phyloP scores from a whole-genome alignment of 2,797 vertebrate species.

The Halcyon chelicuti region DNA sequence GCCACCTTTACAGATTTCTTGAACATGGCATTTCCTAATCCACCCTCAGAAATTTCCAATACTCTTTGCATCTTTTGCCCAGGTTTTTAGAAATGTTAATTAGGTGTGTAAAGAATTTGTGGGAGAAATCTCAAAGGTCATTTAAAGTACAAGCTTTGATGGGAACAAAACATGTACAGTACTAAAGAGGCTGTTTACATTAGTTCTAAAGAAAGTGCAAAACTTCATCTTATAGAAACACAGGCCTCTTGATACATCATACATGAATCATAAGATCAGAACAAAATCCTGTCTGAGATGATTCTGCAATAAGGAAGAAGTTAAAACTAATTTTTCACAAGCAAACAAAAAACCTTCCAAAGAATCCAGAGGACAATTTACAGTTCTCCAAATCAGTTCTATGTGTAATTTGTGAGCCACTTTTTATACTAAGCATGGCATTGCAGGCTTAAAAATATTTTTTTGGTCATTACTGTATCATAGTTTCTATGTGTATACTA shows the following conservation, averaged over 20 bases:
- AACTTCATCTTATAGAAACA: neutral
- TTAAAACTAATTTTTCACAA: neutral
- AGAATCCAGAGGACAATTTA: neutral
- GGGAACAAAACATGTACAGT: neutral
- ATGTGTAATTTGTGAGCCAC: neutral
- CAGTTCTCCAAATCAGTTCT: neutral
- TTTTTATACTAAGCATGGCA: neutral
- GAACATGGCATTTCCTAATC: neutral
- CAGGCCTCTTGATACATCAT: neutral
- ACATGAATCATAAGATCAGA: neutral
- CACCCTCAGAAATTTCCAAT: neutral
- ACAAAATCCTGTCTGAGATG: neutral
- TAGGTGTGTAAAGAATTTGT: neutral
- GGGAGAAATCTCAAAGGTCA: neutral
- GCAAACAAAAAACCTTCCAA: neutral
- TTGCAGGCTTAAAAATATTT: neutral
- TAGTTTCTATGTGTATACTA: neutral
- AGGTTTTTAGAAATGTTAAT: neutral
- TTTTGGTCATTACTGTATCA: neutral
- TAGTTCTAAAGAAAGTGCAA: neutral
- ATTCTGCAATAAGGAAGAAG: neutral
- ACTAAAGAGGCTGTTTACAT: neutral
- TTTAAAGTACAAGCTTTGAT: neutral
- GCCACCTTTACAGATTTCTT: neutral
- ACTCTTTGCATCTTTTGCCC: neutral